phyloP scores from a whole-genome alignment of 53 echinoderm and acorn worm genomes.

The Echinometra lucunter region DNA sequence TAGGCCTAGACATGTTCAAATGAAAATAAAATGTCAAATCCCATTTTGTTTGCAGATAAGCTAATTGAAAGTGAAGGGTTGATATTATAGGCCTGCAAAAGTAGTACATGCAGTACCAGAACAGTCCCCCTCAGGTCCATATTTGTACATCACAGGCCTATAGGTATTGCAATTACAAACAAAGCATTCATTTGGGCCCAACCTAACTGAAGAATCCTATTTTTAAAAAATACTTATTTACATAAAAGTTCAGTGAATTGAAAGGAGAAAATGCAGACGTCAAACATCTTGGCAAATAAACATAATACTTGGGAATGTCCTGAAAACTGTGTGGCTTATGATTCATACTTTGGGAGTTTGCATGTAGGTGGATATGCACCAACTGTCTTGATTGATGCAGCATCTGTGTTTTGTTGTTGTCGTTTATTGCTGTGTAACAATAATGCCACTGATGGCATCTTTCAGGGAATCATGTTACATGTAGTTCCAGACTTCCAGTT shows the following conservation, averaged over 20 bases:
- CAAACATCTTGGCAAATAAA: not conserved
- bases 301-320: not conserved
- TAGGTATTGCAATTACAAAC: too few relatives aligned
- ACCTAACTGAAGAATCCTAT: not conserved
- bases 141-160: too few relatives aligned
- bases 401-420: too few relatives aligned
- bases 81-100: too few relatives aligned
- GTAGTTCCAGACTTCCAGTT: not conserved
- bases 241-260: not conserved
- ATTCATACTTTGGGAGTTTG: not conserved
- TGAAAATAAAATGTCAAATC: too few relatives aligned
- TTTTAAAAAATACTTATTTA: not conserved
- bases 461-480: not conserved
- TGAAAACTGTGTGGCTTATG: not conserved
- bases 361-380: not conserved
- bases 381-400: not conserved
- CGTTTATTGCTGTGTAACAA: not conserved
- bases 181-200: not conserved
- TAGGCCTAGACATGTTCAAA: too few relatives aligned
- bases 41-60: too few relatives aligned
- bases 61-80: too few relatives aligned
- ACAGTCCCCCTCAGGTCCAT: too few relatives aligned
- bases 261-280: not conserved
- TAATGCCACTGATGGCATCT: not conserved
- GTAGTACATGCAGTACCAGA: too few relatives aligned